Evolutionary conservation across 2,113 vertebrate genomes (phyloP).

Genomic region (Hippocampus comes): DNA sequence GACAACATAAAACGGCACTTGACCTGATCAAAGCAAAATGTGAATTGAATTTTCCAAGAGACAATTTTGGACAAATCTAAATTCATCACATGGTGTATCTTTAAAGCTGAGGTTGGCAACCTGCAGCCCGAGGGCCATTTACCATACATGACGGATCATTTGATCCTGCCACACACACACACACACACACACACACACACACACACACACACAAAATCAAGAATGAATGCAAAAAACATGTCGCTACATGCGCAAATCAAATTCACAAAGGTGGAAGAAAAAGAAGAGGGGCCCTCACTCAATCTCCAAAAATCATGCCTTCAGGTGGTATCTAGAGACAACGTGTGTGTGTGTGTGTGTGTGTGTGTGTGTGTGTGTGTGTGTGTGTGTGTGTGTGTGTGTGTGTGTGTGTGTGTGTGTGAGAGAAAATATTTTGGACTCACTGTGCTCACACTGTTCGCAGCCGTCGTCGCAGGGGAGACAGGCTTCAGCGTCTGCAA

Average conservation of each 20-base stretch:
- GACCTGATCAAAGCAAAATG: neutral
- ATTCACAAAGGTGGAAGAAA: slow-evolving; percentile 35
- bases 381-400: neutral
- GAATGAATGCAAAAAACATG: slow-evolving; percentile 58
- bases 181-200: neutral
- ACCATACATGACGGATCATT: neutral
- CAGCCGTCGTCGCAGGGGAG: slow-evolving; percentile 84
- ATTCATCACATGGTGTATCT: neutral
- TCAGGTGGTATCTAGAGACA: slow-evolving; percentile 42
- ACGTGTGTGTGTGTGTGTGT: neutral
- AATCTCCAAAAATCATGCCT: slow-evolving; percentile 59
- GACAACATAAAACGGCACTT: slow-evolving; percentile 18
- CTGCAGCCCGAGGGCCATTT: too few relatives aligned
- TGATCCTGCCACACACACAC: neutral
- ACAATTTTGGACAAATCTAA: neutral
- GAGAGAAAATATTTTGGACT: slow-evolving; percentile 37
- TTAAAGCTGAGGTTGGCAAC: neutral
- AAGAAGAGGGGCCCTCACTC: slow-evolving; percentile 1
- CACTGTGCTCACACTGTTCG: slow-evolving; percentile 77
- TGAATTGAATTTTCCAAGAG: neutral
- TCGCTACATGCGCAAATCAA: slow-evolving; percentile 65
- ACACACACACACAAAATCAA: neutral
- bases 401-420: neutral
- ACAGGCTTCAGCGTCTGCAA: slow-evolving; percentile 73
- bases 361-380: neutral